Percentiles rank a stretch among this genome's conserved stretches.
Conservation (phyloP, 2,113 vertebrate genomes). For the Penelope pileata region DNA sequence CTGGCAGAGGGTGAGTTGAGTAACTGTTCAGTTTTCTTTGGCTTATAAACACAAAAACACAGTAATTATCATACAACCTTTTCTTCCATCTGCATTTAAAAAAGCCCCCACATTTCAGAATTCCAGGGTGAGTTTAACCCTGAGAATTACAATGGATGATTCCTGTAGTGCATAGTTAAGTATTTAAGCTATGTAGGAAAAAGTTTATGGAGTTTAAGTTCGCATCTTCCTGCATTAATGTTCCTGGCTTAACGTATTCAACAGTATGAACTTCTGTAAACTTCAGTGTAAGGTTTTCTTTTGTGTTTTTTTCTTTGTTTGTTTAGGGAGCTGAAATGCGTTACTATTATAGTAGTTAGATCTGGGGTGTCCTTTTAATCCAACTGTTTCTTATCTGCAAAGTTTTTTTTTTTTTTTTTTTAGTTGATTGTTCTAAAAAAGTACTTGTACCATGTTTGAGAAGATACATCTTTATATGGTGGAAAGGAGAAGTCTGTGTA, state of each 20-base stretch:
- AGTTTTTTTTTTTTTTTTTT: not conserved
- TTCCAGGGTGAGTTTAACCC: not conserved
- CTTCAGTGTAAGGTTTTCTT: not conserved
- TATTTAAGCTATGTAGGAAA: not conserved
- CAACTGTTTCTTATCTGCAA: not conserved
- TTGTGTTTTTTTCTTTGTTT: not conserved
- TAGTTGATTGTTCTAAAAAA: too few relatives aligned
- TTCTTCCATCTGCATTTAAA: not conserved
- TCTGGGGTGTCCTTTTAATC: not conserved
- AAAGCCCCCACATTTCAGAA: not conserved
- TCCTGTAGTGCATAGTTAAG: not conserved
- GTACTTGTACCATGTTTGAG: rapidly evolving
- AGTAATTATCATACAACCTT: too few relatives aligned
- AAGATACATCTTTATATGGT: not conserved
- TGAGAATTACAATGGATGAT: not conserved
- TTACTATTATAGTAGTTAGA: not conserved
- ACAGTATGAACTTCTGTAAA: too few relatives aligned
- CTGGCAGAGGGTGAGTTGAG: not conserved
- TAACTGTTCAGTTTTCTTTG: not conserved
- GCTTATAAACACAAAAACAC: too few relatives aligned
- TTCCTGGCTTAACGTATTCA: not conserved
- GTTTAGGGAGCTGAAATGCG: rapidly evolving
- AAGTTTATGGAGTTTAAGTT: not conserved
- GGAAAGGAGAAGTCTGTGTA: rapidly evolving
- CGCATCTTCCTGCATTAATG: not conserved